A percentile compares a stretch with the other conserved stretches of the same genome.
These are phyloP conservation scores for Porites cylindrica DNA, from an alignment of 92 coral and sea anemone species.

Conservation along the genomic window DNA sequence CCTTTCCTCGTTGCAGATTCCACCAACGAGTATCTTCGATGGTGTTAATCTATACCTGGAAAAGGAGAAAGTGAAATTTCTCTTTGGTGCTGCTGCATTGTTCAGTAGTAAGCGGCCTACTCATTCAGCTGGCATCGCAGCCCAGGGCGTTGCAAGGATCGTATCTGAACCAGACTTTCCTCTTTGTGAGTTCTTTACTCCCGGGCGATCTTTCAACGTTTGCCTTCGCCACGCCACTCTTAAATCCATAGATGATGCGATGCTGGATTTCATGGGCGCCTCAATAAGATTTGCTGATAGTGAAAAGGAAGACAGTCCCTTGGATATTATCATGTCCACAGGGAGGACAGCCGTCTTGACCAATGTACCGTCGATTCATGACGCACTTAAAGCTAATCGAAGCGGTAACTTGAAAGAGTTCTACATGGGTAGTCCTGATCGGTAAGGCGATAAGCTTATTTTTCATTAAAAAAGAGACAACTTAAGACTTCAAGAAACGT, in stretches of 20 bases:
- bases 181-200: conserved; percentile 61
- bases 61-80: conserved; percentile 45
- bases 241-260: conserved; percentile 42
- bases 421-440: conserved; percentile 11
- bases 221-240: conserved; percentile 59
- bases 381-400: conserved; percentile 1
- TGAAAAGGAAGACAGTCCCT: conserved; percentile 29
- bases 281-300: conserved; percentile 66
- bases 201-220: conserved; percentile 49
- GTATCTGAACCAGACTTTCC: conserved; percentile 63
- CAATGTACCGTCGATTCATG: conserved; percentile 44
- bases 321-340: conserved; percentile 59
- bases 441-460: not conserved
- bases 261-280: conserved; percentile 26
- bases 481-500: no score
- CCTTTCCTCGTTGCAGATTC: conserved; percentile 9
- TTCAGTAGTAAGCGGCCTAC: conserved; percentile 45
- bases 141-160: conserved; percentile 58
- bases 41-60: not conserved
- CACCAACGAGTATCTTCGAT: conserved; percentile 23
- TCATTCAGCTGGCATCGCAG: conserved; percentile 58
- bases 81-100: conserved; percentile 52
- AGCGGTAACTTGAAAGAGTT: not conserved
- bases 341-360: conserved; percentile 43
- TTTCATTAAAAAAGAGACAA: no score